A percentile compares a stretch with the other conserved stretches of the same genome.
Evolutionary conservation across 2,113 vertebrate genomes (phyloP).

Genomic region (Grammomys dolichurus): DNA sequence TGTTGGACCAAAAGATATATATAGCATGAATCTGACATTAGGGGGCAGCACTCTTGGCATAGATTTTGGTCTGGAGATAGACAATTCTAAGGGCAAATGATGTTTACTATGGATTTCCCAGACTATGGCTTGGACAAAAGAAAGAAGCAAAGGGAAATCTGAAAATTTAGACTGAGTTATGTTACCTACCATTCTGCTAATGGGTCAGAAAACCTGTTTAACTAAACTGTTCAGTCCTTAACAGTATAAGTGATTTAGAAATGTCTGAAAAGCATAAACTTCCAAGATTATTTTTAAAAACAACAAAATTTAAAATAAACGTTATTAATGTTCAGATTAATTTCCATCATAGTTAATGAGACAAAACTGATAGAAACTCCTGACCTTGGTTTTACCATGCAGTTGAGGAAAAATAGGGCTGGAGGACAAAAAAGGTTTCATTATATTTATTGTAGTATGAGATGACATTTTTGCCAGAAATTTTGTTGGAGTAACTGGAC

Average conservation of each 20-base stretch:
- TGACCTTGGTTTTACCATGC: background rate
- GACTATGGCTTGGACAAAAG: background rate
- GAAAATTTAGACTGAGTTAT: background rate
- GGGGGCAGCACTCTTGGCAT: background rate
- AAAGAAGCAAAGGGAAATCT: background rate
- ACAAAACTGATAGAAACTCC: background rate
- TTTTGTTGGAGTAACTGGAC: background rate
- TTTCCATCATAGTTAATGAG: background rate
- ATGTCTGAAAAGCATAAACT: background rate
- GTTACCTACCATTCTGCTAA: background rate
- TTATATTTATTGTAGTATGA: conserved; percentile 9
- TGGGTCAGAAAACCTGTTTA: background rate
- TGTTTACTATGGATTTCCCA: background rate
- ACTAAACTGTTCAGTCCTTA: conserved; percentile 1
- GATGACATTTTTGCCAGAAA: conserved; percentile 12
- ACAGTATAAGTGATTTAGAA: background rate
- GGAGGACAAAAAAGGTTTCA: background rate
- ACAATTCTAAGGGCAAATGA: background rate
- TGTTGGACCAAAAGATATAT: background rate
- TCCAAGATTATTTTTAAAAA: background rate
- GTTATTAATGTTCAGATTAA: background rate
- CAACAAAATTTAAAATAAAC: background rate
- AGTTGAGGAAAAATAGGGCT: background rate
- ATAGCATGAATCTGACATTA: background rate
- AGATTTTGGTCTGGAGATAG: background rate